These are phyloP conservation scores for Tiaroga cobitis DNA, from an alignment of 2,797 vertebrate genomes.

Conservation along the genomic window DNA sequence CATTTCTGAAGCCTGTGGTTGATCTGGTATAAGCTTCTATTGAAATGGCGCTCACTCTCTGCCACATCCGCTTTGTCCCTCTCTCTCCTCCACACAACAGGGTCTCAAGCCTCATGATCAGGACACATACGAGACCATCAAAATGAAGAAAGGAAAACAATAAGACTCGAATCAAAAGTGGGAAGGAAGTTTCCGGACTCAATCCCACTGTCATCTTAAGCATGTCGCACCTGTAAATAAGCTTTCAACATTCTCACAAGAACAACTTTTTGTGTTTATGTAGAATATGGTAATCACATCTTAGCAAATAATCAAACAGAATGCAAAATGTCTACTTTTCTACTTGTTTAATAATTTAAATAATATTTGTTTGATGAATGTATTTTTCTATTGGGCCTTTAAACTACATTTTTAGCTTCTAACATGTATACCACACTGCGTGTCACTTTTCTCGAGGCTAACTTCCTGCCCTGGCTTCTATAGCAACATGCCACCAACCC, in stretches of 20 bases:
- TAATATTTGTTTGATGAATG: slow-evolving; percentile 9
- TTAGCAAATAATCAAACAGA: not conserved
- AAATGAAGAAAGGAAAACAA: slow-evolving; percentile 66
- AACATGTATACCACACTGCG: not conserved
- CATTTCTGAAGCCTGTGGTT: not conserved
- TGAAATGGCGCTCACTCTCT: slow-evolving; percentile 57
- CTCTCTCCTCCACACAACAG: slow-evolving; percentile 59
- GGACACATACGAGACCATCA: slow-evolving; percentile 78
- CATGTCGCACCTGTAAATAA: slow-evolving; percentile 15
- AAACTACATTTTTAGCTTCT: slow-evolving; percentile 8
- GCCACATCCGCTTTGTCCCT: slow-evolving; percentile 32
- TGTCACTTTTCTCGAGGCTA: slow-evolving; percentile 33
- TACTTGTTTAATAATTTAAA: slow-evolving; percentile 11
- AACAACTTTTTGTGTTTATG: not conserved
- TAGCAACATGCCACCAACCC: slow-evolving; percentile 45
- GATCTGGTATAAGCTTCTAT: not conserved
- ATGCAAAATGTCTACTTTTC: not conserved
- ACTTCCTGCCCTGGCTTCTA: slow-evolving; percentile 39
- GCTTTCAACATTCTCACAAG: not conserved
- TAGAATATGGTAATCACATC: not conserved
- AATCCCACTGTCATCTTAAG: not conserved
- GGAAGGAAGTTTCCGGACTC: not conserved
- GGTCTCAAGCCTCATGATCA: slow-evolving; percentile 68
- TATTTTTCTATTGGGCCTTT: not conserved
- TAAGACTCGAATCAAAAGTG: not conserved